Conservation (phyloP, 2,113 vertebrate species). For the Pituophis catenifer region DNA sequence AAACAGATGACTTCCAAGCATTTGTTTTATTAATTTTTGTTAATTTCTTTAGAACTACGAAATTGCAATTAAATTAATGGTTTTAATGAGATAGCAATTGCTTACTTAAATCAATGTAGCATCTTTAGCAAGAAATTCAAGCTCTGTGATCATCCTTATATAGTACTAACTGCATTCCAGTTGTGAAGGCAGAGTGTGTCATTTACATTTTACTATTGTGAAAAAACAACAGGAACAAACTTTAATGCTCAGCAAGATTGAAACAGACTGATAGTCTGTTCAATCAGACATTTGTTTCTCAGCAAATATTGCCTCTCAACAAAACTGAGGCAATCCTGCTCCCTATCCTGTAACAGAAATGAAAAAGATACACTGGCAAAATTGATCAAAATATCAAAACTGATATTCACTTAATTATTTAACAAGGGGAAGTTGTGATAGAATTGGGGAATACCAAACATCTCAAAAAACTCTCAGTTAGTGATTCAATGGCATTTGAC, state of each 20-base stretch:
- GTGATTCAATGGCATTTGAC: background rate
- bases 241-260: background rate
- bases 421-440: background rate
- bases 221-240: background rate
- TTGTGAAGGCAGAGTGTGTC: background rate
- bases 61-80: background rate
- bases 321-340: background rate
- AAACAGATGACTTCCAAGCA: background rate
- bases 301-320: background rate
- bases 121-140: slow-evolving; percentile 7
- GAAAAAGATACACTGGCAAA: background rate
- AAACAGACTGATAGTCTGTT: background rate
- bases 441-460: background rate
- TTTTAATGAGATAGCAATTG: background rate
- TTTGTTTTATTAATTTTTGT: slow-evolving; percentile 22
- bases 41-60: slow-evolving; percentile 4
- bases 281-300: background rate
- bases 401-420: background rate
- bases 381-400: background rate
- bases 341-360: background rate
- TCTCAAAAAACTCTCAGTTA: background rate
- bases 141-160: background rate
- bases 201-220: background rate
- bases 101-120: background rate
- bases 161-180: background rate